Evolutionary conservation across 2,113 vertebrate species (phyloP).

Genomic region (Corythaeola cristata): DNA sequence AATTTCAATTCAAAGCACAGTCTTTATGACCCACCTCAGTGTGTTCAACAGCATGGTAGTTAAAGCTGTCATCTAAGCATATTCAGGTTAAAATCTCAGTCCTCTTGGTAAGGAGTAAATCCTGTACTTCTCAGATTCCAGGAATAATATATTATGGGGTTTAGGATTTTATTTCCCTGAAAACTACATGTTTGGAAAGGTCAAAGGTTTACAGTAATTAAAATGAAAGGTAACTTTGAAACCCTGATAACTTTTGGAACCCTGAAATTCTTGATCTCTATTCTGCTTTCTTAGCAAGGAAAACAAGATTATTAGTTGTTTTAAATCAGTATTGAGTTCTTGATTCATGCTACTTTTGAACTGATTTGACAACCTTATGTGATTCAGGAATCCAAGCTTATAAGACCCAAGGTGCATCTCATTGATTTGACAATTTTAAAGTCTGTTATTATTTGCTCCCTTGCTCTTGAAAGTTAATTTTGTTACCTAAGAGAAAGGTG

Average conservation of each 20-base stretch:
- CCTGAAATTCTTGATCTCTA: not conserved
- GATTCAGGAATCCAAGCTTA: not conserved
- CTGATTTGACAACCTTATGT: not conserved
- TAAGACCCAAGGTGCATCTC: not conserved
- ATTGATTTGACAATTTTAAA: not conserved
- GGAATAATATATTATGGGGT: not conserved
- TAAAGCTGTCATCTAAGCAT: not conserved
- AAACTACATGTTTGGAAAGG: not conserved
- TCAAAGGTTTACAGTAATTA: not conserved
- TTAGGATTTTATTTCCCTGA: not conserved
- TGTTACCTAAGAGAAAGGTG: constrained; percentile 33
- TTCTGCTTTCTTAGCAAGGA: not conserved
- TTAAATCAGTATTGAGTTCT: not conserved
- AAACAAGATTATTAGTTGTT: not conserved
- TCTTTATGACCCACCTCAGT: not conserved
- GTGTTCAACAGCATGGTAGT: not conserved
- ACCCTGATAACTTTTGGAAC: not conserved
- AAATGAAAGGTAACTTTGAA: not conserved
- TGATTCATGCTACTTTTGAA: not conserved
- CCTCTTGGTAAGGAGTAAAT: not conserved
- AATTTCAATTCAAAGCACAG: not conserved
- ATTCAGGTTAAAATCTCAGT: not conserved
- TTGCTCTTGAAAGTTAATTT: constrained; percentile 14
- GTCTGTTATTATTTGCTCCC: not conserved
- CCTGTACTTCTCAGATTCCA: not conserved